Conservation (phyloP, 2,113 vertebrate genomes). For the Numida meleagris region DNA sequence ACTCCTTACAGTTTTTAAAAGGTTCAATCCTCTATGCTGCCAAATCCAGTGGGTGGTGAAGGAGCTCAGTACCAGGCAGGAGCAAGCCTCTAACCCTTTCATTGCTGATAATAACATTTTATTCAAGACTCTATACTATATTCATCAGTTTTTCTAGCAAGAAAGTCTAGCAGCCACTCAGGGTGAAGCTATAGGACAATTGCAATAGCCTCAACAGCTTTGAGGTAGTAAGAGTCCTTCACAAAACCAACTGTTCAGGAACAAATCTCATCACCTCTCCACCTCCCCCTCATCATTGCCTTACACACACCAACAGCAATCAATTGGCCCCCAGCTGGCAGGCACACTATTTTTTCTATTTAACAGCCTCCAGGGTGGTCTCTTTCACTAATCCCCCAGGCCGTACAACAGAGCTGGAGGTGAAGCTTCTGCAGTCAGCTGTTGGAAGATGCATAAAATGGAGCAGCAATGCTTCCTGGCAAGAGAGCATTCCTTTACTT, state of each 20-base stretch:
- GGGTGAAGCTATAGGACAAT: slow-evolving; percentile 23
- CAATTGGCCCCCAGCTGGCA: slow-evolving; percentile 64
- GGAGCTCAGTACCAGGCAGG: background rate
- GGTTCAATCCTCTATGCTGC: background rate
- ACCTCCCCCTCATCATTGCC: slow-evolving; percentile 53
- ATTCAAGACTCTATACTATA: background rate
- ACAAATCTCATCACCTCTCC: slow-evolving; percentile 58
- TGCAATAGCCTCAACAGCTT: slow-evolving; percentile 47
- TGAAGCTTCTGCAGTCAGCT: slow-evolving; percentile 59
- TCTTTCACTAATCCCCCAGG: slow-evolving; percentile 62
- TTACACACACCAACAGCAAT: slow-evolving; percentile 48
- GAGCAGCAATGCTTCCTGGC: background rate
- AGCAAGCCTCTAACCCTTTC: background rate
- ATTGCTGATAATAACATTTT: background rate
- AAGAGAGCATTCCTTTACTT: background rate
- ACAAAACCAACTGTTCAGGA: slow-evolving; percentile 59
- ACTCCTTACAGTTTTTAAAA: background rate
- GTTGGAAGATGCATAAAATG: slow-evolving; percentile 12
- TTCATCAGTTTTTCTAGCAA: background rate
- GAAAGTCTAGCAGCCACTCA: slow-evolving; percentile 5
- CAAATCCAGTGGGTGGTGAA: background rate
- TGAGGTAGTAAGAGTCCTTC: slow-evolving; percentile 52
- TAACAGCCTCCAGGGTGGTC: slow-evolving; percentile 67
- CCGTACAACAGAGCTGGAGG: slow-evolving; percentile 38
- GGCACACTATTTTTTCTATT: slow-evolving; percentile 59